Percentiles rank a stretch among this genome's conserved stretches.
Evolutionary conservation across 2,888 invertebrate genomes (phyloP).

Genomic region (Trichopria drosophilae): DNA sequence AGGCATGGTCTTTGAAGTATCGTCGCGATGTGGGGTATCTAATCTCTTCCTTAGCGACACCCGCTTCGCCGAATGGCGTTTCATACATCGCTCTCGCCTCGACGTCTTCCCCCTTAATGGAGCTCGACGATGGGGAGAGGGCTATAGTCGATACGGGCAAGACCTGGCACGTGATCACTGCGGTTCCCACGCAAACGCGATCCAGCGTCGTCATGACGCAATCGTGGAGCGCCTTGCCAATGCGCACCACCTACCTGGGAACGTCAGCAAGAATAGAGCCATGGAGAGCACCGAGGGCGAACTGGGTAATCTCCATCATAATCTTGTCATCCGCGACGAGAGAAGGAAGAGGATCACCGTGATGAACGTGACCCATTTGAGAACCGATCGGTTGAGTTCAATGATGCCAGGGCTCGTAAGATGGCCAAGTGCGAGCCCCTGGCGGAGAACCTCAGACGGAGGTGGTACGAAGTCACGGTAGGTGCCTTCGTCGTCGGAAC

Average conservation of each 20-base stretch:
- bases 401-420: too few relatives aligned
- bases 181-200: constrained; percentile 40
- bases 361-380: constrained; percentile 46
- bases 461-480: constrained; percentile 19
- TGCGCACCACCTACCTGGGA: constrained; percentile 28
- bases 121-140: too few relatives aligned
- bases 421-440: too few relatives aligned
- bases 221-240: constrained; percentile 34
- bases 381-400: too few relatives aligned
- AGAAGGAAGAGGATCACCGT: constrained; percentile 36
- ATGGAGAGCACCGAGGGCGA: too few relatives aligned
- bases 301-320: constrained; percentile 26
- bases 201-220: constrained; percentile 37
- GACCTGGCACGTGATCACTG: constrained; percentile 47
- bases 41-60: constrained; percentile 23
- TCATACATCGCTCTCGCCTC: too few relatives aligned
- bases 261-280: constrained; percentile 28
- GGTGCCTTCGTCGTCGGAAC: constrained; percentile 30
- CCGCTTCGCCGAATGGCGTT: too few relatives aligned
- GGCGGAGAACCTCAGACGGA: constrained; percentile 31
- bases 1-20: too few relatives aligned
- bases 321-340: too few relatives aligned
- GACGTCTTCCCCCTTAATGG: too few relatives aligned
- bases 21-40: too few relatives aligned
- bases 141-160: constrained; percentile 42